phyloP scores from a whole-genome alignment of 2,888 invertebrate genomes.

The Phengaris alcon region DNA sequence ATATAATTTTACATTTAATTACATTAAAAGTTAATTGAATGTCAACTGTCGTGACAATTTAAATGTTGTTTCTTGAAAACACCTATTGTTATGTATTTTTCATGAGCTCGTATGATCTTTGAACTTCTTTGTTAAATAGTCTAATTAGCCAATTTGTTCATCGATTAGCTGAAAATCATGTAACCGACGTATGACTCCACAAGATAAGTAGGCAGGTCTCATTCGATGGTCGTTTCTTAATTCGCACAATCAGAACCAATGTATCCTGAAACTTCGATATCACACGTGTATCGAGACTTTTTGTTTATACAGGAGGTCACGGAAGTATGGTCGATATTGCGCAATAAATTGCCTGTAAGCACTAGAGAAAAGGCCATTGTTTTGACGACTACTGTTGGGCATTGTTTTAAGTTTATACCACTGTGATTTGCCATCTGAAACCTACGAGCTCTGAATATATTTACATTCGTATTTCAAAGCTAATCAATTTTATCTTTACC shows the following conservation, averaged over 20 bases:
- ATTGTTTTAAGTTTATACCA: conserved; percentile 32
- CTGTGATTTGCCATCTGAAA: conserved; percentile 3
- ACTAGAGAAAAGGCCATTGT: conserved; percentile 66
- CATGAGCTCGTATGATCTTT: conserved; percentile 35
- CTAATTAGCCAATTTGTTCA: conserved; percentile 40
- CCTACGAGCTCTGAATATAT: background rate
- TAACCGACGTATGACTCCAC: conserved; percentile 35
- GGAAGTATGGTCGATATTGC: conserved; percentile 47
- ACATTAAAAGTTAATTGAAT: conserved; percentile 16
- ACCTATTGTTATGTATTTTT: conserved; percentile 32
- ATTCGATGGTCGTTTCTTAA: conserved; percentile 11
- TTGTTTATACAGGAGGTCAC: conserved; percentile 44
- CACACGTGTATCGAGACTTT: conserved; percentile 6
- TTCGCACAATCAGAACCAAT: conserved; percentile 6
- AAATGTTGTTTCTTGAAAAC: conserved; percentile 26
- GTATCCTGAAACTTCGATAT: conserved; percentile 19
- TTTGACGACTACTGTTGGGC: conserved; percentile 57
- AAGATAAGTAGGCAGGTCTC: conserved; percentile 29
- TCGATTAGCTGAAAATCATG: conserved; percentile 32
- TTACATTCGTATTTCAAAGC: background rate
- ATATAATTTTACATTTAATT: background rate
- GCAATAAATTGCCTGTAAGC: conserved; percentile 62
- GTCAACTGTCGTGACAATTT: conserved; percentile 9
- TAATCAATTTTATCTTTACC: background rate
- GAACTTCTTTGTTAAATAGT: conserved; percentile 39